phyloP scores from a whole-genome alignment of 92 coral and sea anemone genomes.

The Blastomussa wellsi region DNA sequence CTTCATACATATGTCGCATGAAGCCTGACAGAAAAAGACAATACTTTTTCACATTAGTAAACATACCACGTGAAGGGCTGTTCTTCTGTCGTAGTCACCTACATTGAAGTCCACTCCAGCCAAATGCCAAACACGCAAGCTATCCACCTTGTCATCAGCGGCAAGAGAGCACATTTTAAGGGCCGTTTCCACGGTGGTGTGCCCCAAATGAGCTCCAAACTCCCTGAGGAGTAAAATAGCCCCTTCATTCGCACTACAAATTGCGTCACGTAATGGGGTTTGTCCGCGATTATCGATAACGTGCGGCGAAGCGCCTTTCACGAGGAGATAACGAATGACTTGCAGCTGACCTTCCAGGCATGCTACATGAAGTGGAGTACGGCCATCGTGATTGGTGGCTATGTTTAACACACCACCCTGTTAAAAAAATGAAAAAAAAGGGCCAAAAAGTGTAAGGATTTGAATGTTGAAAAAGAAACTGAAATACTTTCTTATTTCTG shows the following conservation, averaged over 20 bases:
- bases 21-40: not conserved
- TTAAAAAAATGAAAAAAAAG: not conserved
- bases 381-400: slow-evolving; percentile 87
- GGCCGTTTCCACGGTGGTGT: slow-evolving; percentile 77
- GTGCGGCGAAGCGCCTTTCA: slow-evolving; percentile 91
- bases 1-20: no score
- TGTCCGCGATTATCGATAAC: slow-evolving; percentile 88
- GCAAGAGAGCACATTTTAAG: slow-evolving; percentile 76
- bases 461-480: no score
- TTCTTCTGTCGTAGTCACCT: slow-evolving; percentile 87
- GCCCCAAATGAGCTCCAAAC: slow-evolving; percentile 87
- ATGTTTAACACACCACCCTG: slow-evolving; percentile 75
- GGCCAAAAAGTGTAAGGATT: no score
- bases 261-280: slow-evolving; percentile 88
- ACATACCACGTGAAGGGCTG: slow-evolving; percentile 91
- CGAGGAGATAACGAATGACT: slow-evolving; percentile 75
- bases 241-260: slow-evolving; percentile 50
- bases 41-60: not conserved
- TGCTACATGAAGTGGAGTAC: slow-evolving; percentile 97
- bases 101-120: slow-evolving; percentile 86
- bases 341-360: slow-evolving; percentile 84
- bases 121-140: slow-evolving; percentile 85
- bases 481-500: not conserved
- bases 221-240: slow-evolving; percentile 68
- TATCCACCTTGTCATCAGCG: slow-evolving; percentile 78